Evolutionary conservation across 2,113 vertebrate species (phyloP).

Genomic region (Eulacestoma nigropectus): DNA sequence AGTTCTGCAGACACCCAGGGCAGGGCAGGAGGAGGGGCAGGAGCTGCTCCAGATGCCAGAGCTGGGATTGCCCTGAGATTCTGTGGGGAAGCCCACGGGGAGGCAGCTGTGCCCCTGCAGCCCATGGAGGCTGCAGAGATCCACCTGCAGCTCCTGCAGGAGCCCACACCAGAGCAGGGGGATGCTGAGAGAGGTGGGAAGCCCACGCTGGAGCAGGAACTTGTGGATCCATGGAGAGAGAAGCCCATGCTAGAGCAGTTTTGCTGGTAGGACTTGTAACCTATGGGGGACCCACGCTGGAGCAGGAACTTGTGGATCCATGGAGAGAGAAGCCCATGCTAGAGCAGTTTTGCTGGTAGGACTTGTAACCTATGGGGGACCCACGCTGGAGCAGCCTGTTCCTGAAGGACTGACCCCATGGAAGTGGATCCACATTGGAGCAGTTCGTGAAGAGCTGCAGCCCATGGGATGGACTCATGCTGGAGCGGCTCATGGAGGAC

Average conservation of each 20-base stretch:
- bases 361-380: neutral
- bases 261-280: neutral
- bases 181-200: neutral
- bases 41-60: accelerated
- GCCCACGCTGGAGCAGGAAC: neutral
- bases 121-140: neutral
- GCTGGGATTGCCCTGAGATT: neutral
- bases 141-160: neutral
- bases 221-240: neutral
- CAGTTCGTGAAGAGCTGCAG: neutral
- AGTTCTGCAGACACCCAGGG: neutral
- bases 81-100: neutral
- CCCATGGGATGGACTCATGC: neutral
- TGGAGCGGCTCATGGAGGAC: neutral
- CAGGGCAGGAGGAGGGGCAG: neutral
- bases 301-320: neutral
- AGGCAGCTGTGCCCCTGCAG: neutral
- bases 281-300: neutral
- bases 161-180: neutral
- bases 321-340: neutral
- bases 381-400: neutral
- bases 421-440: neutral
- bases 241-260: neutral
- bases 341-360: neutral
- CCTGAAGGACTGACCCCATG: neutral